These are phyloP conservation scores for Columbina picui DNA, from an alignment of 2,113 vertebrate species.

Conservation along the genomic window DNA sequence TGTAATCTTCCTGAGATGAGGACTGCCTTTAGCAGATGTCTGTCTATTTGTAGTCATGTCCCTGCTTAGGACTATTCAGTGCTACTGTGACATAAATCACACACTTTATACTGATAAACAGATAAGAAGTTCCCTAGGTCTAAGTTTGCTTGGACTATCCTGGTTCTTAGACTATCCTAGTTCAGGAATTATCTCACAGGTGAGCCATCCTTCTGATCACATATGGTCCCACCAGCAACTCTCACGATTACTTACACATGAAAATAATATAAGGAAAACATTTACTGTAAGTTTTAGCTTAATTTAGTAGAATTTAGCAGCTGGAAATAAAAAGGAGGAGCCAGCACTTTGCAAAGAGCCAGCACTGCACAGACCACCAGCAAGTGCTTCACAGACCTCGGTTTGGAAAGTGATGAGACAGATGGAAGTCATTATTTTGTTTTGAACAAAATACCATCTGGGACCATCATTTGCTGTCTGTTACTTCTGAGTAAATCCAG, in stretches of 20 bases:
- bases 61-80: background rate
- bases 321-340: conserved; percentile 33
- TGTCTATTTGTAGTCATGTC: background rate
- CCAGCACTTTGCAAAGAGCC: conserved; percentile 15
- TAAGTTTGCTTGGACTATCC: background rate
- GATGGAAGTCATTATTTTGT: conserved; percentile 66
- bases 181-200: background rate
- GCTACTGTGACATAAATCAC: background rate
- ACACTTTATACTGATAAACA: background rate
- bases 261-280: conserved; percentile 32
- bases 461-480: conserved; percentile 41
- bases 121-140: background rate
- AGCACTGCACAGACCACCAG: conserved; percentile 48
- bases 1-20: background rate
- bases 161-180: background rate
- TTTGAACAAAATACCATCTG: conserved; percentile 64
- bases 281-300: conserved; percentile 12
- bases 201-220: background rate
- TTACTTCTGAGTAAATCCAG: conserved; percentile 57
- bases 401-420: conserved; percentile 43
- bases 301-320: conserved; percentile 45
- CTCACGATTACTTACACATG: background rate
- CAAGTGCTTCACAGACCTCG: conserved; percentile 15
- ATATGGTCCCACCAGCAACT: background rate
- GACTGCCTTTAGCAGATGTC: background rate